Evolutionary conservation across 2,113 vertebrate genomes (phyloP).

Genomic region (Toxotes chatareus): DNA sequence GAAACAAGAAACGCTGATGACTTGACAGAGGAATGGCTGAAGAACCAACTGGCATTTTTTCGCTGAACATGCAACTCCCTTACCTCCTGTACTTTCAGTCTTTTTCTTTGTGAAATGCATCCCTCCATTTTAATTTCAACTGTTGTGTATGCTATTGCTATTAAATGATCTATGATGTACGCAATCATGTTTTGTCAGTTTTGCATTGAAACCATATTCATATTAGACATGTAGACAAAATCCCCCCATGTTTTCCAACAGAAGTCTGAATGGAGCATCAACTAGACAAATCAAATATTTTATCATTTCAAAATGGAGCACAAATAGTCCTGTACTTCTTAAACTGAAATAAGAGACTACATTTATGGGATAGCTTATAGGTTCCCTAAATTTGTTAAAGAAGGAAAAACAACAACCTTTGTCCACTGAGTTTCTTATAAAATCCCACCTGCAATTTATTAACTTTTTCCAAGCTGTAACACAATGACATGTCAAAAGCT

Average conservation of each 20-base stretch:
- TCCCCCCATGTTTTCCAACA: fast-evolving
- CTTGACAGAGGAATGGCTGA: constrained; percentile 87
- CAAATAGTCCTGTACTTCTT: not conserved
- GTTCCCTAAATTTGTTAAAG: not conserved
- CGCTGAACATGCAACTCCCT: constrained; percentile 60
- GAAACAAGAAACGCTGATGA: constrained; percentile 85
- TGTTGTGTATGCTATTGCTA: constrained; percentile 1
- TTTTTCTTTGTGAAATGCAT: constrained; percentile 7
- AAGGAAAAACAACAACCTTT: not conserved
- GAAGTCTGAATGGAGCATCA: not conserved
- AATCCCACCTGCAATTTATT: constrained; percentile 66
- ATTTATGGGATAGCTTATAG: not conserved
- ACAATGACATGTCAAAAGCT: constrained; percentile 32
- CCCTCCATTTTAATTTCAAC: not conserved
- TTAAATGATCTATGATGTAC: constrained; percentile 15
- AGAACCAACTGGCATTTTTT: constrained; percentile 83
- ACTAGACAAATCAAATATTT: not conserved
- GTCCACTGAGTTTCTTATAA: constrained; percentile 46
- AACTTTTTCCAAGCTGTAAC: constrained; percentile 35
- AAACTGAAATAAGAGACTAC: not conserved
- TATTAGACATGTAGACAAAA: constrained; percentile 11
- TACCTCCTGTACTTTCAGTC: not conserved
- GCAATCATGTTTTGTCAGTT: not conserved
- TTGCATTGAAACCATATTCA: not conserved
- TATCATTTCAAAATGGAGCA: not conserved